Conservation (phyloP, 2,888 invertebrate genomes). For the Ormyrus nitidulus region DNA sequence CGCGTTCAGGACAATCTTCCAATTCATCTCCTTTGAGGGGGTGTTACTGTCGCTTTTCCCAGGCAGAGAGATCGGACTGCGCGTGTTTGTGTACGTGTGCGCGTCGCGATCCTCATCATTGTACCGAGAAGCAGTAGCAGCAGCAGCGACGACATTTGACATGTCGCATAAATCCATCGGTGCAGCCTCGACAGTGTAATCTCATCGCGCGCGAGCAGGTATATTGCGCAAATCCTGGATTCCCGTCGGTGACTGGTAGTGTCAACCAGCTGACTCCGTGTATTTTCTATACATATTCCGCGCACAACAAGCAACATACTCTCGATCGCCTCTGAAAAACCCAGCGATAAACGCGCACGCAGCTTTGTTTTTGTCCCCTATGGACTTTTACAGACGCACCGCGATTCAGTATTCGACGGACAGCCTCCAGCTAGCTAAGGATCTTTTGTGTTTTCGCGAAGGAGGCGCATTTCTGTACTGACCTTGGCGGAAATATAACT, state of each 20-base stretch:
- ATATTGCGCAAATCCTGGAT: conserved; percentile 37
- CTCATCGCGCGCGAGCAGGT: too few relatives aligned
- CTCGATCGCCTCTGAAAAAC: background rate
- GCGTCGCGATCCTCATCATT: background rate
- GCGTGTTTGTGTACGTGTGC: conserved; percentile 1
- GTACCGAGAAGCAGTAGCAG: background rate
- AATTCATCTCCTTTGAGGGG: conserved; percentile 48
- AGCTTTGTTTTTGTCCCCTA: background rate
- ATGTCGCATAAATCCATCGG: too few relatives aligned
- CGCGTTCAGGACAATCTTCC: conserved; percentile 31
- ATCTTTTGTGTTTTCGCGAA: background rate
- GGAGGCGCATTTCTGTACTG: background rate
- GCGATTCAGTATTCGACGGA: background rate
- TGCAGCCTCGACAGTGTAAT: too few relatives aligned
- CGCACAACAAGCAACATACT: too few relatives aligned
- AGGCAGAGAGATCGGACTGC: background rate
- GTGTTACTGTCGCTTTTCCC: conserved; percentile 41
- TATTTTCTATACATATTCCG: background rate
- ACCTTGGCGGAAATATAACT: background rate
- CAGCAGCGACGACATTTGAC: too few relatives aligned
- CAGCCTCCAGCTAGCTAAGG: background rate
- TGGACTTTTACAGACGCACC: background rate
- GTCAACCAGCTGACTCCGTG: conserved; percentile 14
- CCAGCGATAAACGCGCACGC: background rate
- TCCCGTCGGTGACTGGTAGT: background rate